These are phyloP conservation scores for Bombus pyrosoma DNA, from an alignment of 1,140 invertebrate genomes.

Conservation along the genomic window DNA sequence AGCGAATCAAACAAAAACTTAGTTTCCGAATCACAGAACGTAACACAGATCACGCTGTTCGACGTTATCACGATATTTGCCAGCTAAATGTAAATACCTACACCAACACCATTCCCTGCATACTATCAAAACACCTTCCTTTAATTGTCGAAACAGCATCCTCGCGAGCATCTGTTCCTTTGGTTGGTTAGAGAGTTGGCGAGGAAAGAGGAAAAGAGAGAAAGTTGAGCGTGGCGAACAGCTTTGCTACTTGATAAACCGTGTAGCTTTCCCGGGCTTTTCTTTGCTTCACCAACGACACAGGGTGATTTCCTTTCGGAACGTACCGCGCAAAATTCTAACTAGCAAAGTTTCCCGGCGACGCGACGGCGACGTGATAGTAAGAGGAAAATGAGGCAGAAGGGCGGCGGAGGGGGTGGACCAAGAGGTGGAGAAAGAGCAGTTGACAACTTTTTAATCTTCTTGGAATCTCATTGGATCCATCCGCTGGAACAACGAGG, in stretches of 20 bases:
- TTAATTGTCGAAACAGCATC: not conserved
- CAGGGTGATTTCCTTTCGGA: constrained; percentile 65
- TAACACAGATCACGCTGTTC: too few relatives aligned
- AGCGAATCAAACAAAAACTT: too few relatives aligned
- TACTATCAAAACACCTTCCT: not conserved
- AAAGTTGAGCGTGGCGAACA: constrained; percentile 15
- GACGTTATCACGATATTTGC: not conserved
- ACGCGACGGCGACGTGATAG: constrained; percentile 42
- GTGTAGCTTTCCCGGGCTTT: constrained; percentile 57
- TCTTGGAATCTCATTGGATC: constrained; percentile 69
- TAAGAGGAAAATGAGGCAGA: constrained; percentile 46
- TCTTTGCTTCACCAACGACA: constrained; percentile 52
- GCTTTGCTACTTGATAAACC: constrained; percentile 51
- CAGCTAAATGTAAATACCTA: not conserved
- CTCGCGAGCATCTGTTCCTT: not conserved
- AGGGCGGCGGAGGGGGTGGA: not conserved
- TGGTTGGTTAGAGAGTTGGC: not conserved
- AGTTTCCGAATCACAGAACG: too few relatives aligned
- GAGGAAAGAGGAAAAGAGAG: not conserved
- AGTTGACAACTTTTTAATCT: constrained; percentile 74
- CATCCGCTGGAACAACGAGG: constrained; percentile 64
- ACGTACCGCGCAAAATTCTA: constrained; percentile 67
- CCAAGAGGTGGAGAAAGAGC: constrained; percentile 48
- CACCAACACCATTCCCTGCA: too few relatives aligned
- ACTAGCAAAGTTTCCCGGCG: constrained; percentile 68